Conservation (phyloP, 2,797 vertebrate species). For the Anguilla megastoma region DNA sequence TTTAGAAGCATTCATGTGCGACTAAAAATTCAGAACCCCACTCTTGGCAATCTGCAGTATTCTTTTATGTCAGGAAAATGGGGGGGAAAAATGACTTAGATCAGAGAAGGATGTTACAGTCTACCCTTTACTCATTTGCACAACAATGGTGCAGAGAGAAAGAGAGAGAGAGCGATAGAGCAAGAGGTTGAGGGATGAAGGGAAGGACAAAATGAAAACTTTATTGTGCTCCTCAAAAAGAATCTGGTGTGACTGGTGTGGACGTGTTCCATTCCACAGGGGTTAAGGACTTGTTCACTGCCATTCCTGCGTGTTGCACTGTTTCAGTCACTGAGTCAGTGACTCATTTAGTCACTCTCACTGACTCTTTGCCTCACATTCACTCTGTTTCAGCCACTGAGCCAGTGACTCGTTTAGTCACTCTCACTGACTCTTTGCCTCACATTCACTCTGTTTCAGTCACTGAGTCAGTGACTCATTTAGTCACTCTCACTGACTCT, state of each 20-base stretch:
- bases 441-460: too few relatives aligned
- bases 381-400: too few relatives aligned
- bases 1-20: neutral
- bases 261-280: neutral
- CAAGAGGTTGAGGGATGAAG: neutral
- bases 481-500: too few relatives aligned
- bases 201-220: neutral
- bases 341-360: neutral
- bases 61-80: neutral
- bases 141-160: neutral
- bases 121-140: slow-evolving; percentile 9
- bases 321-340: neutral
- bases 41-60: neutral
- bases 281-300: neutral
- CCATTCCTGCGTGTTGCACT: neutral
- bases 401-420: too few relatives aligned
- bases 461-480: too few relatives aligned
- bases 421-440: too few relatives aligned
- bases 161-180: neutral
- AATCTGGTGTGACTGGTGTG: neutral
- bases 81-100: neutral
- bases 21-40: slow-evolving; percentile 2
- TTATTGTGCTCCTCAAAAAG: neutral
- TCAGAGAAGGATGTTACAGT: slow-evolving; percentile 21
- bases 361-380: too few relatives aligned